Evolutionary conservation across 2,113 vertebrate species (phyloP), one percentile per base, ranked within the genome.

Genomic region (Cyanistes caeruleus): DNA sequence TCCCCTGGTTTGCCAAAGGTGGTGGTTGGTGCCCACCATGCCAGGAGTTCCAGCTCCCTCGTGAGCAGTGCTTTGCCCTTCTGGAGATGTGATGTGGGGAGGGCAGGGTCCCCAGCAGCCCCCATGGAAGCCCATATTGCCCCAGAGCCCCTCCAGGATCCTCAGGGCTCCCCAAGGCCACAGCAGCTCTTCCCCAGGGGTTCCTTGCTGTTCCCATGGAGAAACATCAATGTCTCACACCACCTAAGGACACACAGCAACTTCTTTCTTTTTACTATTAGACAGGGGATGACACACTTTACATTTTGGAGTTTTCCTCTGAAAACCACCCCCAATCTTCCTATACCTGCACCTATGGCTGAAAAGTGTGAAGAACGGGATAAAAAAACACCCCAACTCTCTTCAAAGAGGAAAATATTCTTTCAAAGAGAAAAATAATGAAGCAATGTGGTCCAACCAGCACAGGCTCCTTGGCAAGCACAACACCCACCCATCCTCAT

Each of bases 61-160:
- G 0, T 35, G 51, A 35, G 35, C 48, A 37, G 28, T 20, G 30
- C 31, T 76, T 24, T 1, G 2, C 14, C 55, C 28, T 63, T 56
- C 39, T 39, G 39, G 39, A 12, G 30, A 20, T 6, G 5, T 6
- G 10, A 5, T 1, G 5, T 30, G 23, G 41, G 44, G 17, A 59
- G n/a, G 46, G 28, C 52, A 58, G 46, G 30, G 9, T 23, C 8
- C 43, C 31, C 24, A n/a, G 0, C 1, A 83, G 9, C 8, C 21
- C 28, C 22, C 51, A 19, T 0, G 3, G 5, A 55, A 33, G 10
- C 31, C 49, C 2, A 4, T 1, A 7, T 2, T 35, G 37, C 28
- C 20, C n/a, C 60, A 41, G 3, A 6, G 4, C 12, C 4, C 16
- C 6, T 25, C 11, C 25, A 59, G 44, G 27, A 48, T 4, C 37